Conservation (phyloP, 1,140 invertebrate genomes). For the Drosophila neocordata region DNA sequence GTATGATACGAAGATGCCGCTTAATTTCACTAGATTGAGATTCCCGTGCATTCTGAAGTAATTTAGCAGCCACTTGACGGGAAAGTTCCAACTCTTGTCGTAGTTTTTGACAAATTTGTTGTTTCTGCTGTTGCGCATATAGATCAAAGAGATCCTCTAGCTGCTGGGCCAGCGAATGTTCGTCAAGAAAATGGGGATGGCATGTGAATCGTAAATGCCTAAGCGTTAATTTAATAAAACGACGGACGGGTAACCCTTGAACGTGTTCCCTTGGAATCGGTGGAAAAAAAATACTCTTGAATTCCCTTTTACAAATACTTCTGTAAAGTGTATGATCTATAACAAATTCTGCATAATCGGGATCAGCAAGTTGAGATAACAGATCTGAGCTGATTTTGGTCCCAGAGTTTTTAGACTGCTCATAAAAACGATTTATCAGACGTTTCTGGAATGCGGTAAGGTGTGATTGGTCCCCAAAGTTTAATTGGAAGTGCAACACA, state of each 20-base stretch:
- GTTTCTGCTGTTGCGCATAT: slow-evolving; percentile 61
- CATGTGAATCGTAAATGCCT: slow-evolving; percentile 78
- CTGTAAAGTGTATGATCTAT: slow-evolving; percentile 50
- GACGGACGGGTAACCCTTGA: slow-evolving; percentile 61
- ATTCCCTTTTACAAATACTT: slow-evolving; percentile 47
- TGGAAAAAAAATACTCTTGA: slow-evolving; percentile 61
- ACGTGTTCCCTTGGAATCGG: slow-evolving; percentile 33
- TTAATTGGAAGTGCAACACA: slow-evolving; percentile 34
- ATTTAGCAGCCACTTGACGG: slow-evolving; percentile 61
- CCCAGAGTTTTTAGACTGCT: slow-evolving; percentile 37
- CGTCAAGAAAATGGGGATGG: slow-evolving; percentile 82
- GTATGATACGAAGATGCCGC: slow-evolving; percentile 63
- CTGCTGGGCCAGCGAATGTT: slow-evolving; percentile 81
- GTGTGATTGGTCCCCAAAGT: slow-evolving; percentile 8
- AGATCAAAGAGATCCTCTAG: slow-evolving; percentile 75
- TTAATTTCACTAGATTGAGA: slow-evolving; percentile 33
- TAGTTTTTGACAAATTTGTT: slow-evolving; percentile 63
- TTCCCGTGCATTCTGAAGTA: slow-evolving; percentile 41
- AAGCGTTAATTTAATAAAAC: slow-evolving; percentile 78
- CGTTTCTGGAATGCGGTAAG: slow-evolving; percentile 36
- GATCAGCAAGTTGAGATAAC: slow-evolving; percentile 29
- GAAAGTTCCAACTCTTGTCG: slow-evolving; percentile 74
- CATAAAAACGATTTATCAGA: slow-evolving; percentile 70
- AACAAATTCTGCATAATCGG: slow-evolving; percentile 11
- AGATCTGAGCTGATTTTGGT: slow-evolving; percentile 35